Conservation (phyloP, 2,113 vertebrate genomes). For the Hippocampus mohnikei region DNA sequence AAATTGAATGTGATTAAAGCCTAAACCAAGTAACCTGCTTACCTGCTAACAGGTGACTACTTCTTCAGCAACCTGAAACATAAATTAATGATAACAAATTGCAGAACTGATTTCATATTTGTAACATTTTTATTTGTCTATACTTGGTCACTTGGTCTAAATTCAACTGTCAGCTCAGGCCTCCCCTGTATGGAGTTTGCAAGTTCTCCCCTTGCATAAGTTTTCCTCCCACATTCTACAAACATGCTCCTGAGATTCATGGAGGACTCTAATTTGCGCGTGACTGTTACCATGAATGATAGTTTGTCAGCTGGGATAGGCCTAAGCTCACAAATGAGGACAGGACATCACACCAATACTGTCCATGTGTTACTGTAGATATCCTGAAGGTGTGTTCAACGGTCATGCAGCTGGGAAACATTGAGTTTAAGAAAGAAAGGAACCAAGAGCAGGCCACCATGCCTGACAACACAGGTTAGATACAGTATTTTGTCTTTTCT, state of each 20-base stretch:
- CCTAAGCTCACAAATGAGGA: not conserved
- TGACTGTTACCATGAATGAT: not conserved
- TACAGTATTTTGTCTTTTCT: not conserved
- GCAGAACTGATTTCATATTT: not conserved
- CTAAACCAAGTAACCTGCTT: not conserved
- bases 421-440: conserved; percentile 93
- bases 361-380: conserved; percentile 64
- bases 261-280: not conserved
- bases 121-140: not conserved
- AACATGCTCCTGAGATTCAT: too few species aligned
- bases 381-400: conserved; percentile 89
- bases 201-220: not conserved
- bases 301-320: not conserved
- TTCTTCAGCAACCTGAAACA: too few species aligned
- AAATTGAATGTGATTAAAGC: not conserved
- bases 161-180: too few species aligned
- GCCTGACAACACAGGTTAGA: conserved; percentile 91
- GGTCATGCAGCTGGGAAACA: conserved; percentile 92
- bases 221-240: not conserved
- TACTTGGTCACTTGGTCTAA: too few species aligned
- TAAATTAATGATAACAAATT: not conserved
- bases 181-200: too few species aligned
- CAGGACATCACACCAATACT: not conserved
- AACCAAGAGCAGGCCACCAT: conserved; percentile 96
- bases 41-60: not conserved